A percentile compares a stretch with the other conserved stretches of the same genome.
Evolutionary conservation across 2,888 invertebrate genomes (phyloP).

Genomic region (Desoria tigrina): DNA sequence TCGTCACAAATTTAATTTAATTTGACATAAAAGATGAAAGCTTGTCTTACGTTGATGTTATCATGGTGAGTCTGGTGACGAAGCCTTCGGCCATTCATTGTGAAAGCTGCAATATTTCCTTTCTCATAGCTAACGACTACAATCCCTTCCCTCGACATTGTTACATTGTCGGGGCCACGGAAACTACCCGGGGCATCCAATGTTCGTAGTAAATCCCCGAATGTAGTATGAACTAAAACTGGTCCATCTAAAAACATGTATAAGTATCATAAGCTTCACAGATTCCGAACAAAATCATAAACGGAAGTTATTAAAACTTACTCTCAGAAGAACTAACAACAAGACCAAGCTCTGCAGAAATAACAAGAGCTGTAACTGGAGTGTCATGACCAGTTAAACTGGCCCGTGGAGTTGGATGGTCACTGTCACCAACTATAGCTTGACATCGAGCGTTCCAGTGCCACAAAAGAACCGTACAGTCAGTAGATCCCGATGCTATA

Average conservation of each 20-base stretch:
- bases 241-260: conserved; percentile 80
- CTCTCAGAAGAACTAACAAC: conserved; percentile 90
- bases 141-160: conserved; percentile 94
- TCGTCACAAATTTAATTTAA: no score
- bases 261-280: neutral
- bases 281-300: neutral
- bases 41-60: conserved; percentile 84
- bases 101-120: conserved; percentile 89
- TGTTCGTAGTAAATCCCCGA: conserved; percentile 92
- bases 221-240: conserved; percentile 95
- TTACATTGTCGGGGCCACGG: conserved; percentile 78
- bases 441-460: conserved; percentile 98
- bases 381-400: conserved; percentile 97
- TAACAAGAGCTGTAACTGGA: conserved; percentile 90
- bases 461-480: conserved; percentile 97
- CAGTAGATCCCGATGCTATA: conserved; percentile 95
- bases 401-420: conserved; percentile 91
- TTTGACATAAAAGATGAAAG: no score
- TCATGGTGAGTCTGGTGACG: conserved; percentile 91
- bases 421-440: conserved; percentile 95
- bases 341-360: conserved; percentile 95
- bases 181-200: conserved; percentile 77
- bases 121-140: conserved; percentile 90
- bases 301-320: conserved; percentile 55
- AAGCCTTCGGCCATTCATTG: conserved; percentile 87